A percentile compares a stretch with the other conserved stretches of the same genome.
These are phyloP conservation scores for Diachrysia chrysitis DNA, from an alignment of 2,888 invertebrate species.

Conservation along the genomic window DNA sequence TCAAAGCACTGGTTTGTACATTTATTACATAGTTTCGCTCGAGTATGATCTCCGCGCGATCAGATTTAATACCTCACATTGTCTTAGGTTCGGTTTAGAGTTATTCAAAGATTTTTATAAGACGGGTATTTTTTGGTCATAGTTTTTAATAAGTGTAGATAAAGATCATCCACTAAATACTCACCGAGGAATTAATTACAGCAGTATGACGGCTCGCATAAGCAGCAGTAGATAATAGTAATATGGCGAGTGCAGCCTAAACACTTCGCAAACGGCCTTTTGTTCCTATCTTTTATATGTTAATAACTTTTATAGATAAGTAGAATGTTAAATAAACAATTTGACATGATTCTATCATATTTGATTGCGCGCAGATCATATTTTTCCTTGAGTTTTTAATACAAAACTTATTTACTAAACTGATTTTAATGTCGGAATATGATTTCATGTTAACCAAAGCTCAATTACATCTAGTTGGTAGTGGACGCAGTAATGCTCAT, in stretches of 20 bases:
- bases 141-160: constrained; percentile 51
- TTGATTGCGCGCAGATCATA: constrained; percentile 31
- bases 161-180: constrained; percentile 48
- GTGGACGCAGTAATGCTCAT: constrained; percentile 59
- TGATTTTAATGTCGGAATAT: constrained; percentile 45
- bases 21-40: constrained; percentile 35
- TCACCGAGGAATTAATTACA: constrained; percentile 40
- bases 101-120: constrained; percentile 55
- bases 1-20: constrained; percentile 41
- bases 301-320: constrained; percentile 52
- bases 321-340: constrained; percentile 51
- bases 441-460: constrained; percentile 74
- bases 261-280: constrained; percentile 52
- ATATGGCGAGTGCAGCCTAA: constrained; percentile 43
- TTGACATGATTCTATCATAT: constrained; percentile 34
- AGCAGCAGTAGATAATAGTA: constrained; percentile 10
- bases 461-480: constrained; percentile 69
- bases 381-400: constrained; percentile 28
- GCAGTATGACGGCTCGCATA: constrained; percentile 29
- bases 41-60: constrained; percentile 31
- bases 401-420: constrained; percentile 44
- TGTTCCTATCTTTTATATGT: constrained; percentile 53
- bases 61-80: constrained; percentile 8
- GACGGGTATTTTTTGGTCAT: constrained; percentile 57
- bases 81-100: constrained; percentile 51